Evolutionary conservation across 2,888 invertebrate species (phyloP), one percentile per base, ranked within the genome.

Genomic region (Rhagonycha fulva): DNA sequence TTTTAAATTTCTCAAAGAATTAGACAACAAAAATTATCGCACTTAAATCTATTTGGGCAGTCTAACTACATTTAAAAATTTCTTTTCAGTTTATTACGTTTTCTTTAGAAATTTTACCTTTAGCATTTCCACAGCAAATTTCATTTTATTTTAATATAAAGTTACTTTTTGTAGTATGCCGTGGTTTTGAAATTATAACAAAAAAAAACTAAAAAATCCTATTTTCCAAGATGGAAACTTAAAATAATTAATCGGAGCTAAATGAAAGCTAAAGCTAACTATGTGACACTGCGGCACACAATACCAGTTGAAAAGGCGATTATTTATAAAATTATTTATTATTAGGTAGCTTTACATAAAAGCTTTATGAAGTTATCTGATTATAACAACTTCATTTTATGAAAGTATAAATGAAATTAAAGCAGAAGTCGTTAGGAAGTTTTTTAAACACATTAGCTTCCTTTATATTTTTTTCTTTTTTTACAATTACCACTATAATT

Each of bases 371-470:
- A 32, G 70, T 84, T 83, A 84, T 83, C 83, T 83, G 83, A 82
- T 84, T 84, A 83, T 79, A 77, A 82, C 82, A 82, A 83, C 82
- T 84, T 82, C 79, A 81, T 84, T 84, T 83, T 81, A 81, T 81
- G 80, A 75, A 80, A 78, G 82, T 81, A 47, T 47, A 82, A 84
- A 84, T 84, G 83, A 83, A 84, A 84, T 84, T 83, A 83, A 81
- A 84, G 81, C 80, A 79, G 81, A 83, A 84, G 83, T 84, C 83
- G 84, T 84, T 82, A 83, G 82, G 82, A 84, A 84, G 81, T 84
- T 84, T 81, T 80, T 80, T 81, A 81, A 80, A 79, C 76, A 77
- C 82, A 80, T 82, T 81, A 81, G 81, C 81, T 74, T 75, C 72
- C 14, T 77, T 79, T 66, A 73, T 77, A 74, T 68, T 70, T 76